A percentile compares a stretch with the other conserved stretches of the same genome.
These are phyloP conservation scores for Syngnathus acus DNA, from an alignment of 2,797 vertebrate genomes.

Conservation along the genomic window DNA sequence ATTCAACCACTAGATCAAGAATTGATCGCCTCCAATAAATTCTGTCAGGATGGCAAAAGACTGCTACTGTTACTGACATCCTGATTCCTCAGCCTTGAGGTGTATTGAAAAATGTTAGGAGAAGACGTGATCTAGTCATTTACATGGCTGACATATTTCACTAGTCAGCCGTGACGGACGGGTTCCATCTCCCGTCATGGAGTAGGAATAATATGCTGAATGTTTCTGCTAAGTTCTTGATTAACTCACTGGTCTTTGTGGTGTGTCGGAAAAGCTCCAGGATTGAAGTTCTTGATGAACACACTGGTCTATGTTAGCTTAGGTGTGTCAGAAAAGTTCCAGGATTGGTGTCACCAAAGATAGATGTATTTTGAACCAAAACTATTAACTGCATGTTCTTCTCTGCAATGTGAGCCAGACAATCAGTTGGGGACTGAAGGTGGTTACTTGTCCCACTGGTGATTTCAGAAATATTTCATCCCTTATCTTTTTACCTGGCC, in stretches of 20 bases:
- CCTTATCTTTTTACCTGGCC: conserved; percentile 45
- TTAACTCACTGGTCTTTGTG: too few relatives aligned
- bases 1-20: background rate
- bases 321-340: background rate
- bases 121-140: background rate
- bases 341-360: conserved; percentile 6
- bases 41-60: background rate
- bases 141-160: background rate
- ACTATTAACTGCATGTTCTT: too few relatives aligned
- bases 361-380: too few relatives aligned
- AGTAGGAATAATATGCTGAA: too few relatives aligned
- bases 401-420: background rate
- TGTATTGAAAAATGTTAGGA: background rate
- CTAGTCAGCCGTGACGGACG: background rate
- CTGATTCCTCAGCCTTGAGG: background rate
- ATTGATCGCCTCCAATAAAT: background rate
- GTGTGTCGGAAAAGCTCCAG: conserved; percentile 4
- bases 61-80: background rate
- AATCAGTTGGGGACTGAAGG: conserved; percentile 46
- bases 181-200: background rate
- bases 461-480: conserved; percentile 60
- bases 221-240: too few relatives aligned
- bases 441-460: conserved; percentile 59
- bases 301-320: too few relatives aligned
- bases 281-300: background rate